A percentile compares a stretch with the other conserved stretches of the same genome.
Conservation (phyloP, 1,140 invertebrate species). For the Cherax quadricarinatus region DNA sequence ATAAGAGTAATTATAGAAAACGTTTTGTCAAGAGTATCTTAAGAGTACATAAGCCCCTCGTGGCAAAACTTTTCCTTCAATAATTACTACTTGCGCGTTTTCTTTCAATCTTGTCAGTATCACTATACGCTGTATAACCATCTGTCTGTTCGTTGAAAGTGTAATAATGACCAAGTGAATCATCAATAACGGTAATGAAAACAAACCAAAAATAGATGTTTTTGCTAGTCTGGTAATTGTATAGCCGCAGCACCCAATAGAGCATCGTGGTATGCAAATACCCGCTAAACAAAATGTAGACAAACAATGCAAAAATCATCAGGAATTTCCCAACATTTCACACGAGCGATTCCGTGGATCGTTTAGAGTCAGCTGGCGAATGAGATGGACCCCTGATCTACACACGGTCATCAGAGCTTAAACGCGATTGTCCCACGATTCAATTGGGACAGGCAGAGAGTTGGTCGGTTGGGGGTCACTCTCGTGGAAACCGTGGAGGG, state of each 20-base stretch:
- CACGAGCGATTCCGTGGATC: slow-evolving; percentile 1
- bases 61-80: too few relatives aligned
- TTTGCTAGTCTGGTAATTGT: background rate
- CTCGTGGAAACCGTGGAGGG: slow-evolving; percentile 37
- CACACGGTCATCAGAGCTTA: slow-evolving; percentile 56
- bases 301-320: slow-evolving; percentile 2
- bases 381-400: slow-evolving; percentile 56
- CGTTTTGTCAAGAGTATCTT: too few relatives aligned
- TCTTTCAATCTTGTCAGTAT: too few relatives aligned
- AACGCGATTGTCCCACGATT: slow-evolving; percentile 62
- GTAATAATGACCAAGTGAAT: too few relatives aligned
- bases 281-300: background rate
- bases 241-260: background rate
- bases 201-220: background rate
- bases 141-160: too few relatives aligned
- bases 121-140: too few relatives aligned
- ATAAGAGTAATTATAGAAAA: too few relatives aligned
- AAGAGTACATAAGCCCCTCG: too few relatives aligned
- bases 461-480: slow-evolving; percentile 48
- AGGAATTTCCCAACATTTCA: slow-evolving; percentile 15
- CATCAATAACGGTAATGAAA: background rate
- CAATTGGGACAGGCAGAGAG: slow-evolving; percentile 53
- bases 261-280: background rate
- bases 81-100: too few relatives aligned
- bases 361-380: slow-evolving; percentile 53